Conservation (phyloP, 2,888 invertebrate genomes). For the Mycalesis mineus region DNA sequence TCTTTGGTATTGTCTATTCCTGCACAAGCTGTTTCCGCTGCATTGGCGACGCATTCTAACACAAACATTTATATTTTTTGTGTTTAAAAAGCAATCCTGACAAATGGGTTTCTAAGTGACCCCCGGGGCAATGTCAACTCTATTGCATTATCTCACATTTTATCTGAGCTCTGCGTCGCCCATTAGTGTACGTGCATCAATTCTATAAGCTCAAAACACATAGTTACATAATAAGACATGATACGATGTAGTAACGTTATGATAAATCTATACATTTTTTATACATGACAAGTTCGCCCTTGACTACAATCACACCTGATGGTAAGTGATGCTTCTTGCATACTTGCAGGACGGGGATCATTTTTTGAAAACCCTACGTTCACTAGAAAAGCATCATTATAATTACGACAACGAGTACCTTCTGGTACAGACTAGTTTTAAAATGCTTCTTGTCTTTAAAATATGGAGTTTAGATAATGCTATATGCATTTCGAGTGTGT, state of each 20-base stretch:
- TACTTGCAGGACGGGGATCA: slow-evolving; percentile 30
- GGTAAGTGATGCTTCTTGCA: slow-evolving; percentile 29
- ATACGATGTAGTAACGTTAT: too few species aligned
- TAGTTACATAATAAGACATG: too few species aligned
- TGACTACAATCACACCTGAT: too few species aligned
- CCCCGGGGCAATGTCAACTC: slow-evolving; percentile 11
- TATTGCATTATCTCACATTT: slow-evolving; percentile 16
- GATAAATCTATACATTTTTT: too few species aligned
- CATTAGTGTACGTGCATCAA: slow-evolving; percentile 24
- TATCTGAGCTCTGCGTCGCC: slow-evolving; percentile 11
- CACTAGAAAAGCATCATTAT: slow-evolving; percentile 1
- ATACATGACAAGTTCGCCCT: too few species aligned
- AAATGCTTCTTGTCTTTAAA: too few species aligned
- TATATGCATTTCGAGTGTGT: too few species aligned
- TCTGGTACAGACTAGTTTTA: too few species aligned
- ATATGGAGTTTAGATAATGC: too few species aligned
- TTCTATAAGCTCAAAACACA: slow-evolving; percentile 7
- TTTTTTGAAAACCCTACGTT: slow-evolving; percentile 21
- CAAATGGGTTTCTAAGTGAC: slow-evolving; percentile 14
- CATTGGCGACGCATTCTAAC: neutral
- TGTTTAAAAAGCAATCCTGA: neutral
- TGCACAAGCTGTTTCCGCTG: neutral
- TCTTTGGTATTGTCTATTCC: neutral
- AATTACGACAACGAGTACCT: neutral
- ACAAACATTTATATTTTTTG: neutral